Base-by-base conservation (phyloP, 2,888 invertebrate species). In the Lasiommata megera region DNA sequence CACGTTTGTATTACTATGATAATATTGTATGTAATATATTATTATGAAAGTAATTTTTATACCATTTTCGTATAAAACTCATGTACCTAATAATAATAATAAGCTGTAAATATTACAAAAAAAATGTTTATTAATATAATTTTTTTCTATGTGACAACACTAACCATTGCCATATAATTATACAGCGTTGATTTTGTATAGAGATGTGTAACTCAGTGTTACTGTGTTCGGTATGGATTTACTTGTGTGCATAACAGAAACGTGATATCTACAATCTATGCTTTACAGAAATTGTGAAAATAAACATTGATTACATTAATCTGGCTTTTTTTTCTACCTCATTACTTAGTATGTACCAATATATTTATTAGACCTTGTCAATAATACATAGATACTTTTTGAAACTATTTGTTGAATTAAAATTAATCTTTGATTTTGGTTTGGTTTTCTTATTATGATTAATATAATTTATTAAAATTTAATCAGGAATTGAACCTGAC, bases 261-360 rank as follows among this genome's bases (percentile, higher is more conserved):
- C 84, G 90, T 90, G 90, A 90, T 90, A 90, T 89, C 86, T 90
- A 88, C 88, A 88, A 87, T 86, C 83, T 88, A 88, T 89, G 88
- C 89, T 90, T 89, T 88, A 89, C 84, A 83, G 79, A 84, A 81
- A 88, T 80, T 82, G 87, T 89, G 82, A 89, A 71, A 88, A 88
- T 88, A 89, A 90, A 89, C 80, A 83, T 82, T 85, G 84, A 86
- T 81, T 83, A 87, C 77, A 82, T 81, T 63, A 60, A 58, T 40
- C 16, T 31, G 52, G 46, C 23, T 54, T 60, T 60, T 57, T 74
- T 72, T 48, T 62, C 47, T 58, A 40, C 57, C 62, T 54, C 56
- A 52, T 23, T 2, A 31, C 7, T 57, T 63, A 58, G 5, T 3
- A 28, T 28, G 14, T 12, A 0, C 16, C 1, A 9, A 61, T 67